Conservation (phyloP, 2,888 invertebrate genomes). For the Cryptus viduatorius region DNA sequence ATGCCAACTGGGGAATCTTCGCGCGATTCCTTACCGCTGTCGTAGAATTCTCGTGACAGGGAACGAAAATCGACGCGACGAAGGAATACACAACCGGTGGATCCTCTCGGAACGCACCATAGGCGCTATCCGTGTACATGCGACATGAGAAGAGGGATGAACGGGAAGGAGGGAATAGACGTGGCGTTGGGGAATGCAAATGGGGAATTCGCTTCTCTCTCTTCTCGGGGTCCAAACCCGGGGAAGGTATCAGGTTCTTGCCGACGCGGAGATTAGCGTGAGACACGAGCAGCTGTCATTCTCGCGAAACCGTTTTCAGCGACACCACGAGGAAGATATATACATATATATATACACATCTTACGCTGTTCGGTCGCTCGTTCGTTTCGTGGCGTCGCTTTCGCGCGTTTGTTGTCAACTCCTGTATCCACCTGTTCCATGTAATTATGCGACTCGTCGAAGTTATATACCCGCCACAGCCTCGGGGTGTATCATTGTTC, state of each 20-base stretch:
- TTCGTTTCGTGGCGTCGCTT: constrained; percentile 3
- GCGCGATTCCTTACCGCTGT: background rate
- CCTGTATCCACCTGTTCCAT: constrained; percentile 36
- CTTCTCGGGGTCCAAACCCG: constrained; percentile 12
- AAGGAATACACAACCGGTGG: constrained; percentile 4
- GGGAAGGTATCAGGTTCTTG: constrained; percentile 67
- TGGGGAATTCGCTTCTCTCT: constrained; percentile 68
- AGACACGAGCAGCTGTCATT: constrained; percentile 73
- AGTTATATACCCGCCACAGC: background rate
- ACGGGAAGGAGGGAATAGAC: constrained; percentile 37
- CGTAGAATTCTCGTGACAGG: constrained; percentile 5
- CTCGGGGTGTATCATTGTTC: too few species aligned
- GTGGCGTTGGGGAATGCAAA: constrained; percentile 66
- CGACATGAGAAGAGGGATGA: constrained; percentile 23
- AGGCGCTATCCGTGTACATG: background rate
- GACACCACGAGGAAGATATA: constrained; percentile 39
- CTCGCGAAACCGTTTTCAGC: constrained; percentile 61
- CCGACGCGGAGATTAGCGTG: constrained; percentile 72
- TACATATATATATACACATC: constrained; percentile 5
- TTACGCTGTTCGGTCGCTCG: constrained; percentile 25
- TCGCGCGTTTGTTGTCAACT: background rate
- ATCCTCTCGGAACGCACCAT: background rate
- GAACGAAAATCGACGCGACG: constrained; percentile 31
- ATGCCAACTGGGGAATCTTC: background rate
- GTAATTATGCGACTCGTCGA: constrained; percentile 33